Percentiles rank a stretch among this genome's conserved stretches.
phyloP scores from a whole-genome alignment of 2,113 vertebrate species.

The Salvator merianae region DNA sequence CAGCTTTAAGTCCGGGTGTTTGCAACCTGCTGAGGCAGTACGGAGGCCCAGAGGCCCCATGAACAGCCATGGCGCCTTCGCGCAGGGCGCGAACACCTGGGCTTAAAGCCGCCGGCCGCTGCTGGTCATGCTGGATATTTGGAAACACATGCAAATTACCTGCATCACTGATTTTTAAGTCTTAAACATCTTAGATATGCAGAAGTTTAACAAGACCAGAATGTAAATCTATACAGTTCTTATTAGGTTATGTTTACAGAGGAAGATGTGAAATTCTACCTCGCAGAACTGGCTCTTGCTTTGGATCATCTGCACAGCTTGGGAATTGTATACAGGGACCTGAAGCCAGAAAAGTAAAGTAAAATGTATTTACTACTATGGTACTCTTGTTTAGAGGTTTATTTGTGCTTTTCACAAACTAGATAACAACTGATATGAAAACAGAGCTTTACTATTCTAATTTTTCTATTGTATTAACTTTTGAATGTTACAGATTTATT shows the following conservation, averaged over 20 bases:
- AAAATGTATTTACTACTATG: constrained; percentile 71
- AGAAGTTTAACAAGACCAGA: constrained; percentile 80
- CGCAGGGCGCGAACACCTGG: too few species aligned
- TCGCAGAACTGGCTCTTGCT: constrained; percentile 98
- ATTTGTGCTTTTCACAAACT: constrained; percentile 30
- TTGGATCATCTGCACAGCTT: constrained; percentile 97
- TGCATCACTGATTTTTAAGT: constrained; percentile 21
- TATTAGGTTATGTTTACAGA: constrained; percentile 99
- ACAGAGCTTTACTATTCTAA: constrained; percentile 1
- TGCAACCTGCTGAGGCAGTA: too few species aligned
- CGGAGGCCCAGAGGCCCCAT: too few species aligned
- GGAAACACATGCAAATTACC: neutral
- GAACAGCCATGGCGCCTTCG: too few species aligned
- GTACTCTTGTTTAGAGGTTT: constrained; percentile 59
- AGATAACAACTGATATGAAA: constrained; percentile 9
- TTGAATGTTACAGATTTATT: constrained; percentile 12
- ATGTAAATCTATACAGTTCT: constrained; percentile 96
- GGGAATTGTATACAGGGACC: constrained; percentile 99
- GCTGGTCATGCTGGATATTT: neutral
- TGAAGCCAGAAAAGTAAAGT: constrained; percentile 99
- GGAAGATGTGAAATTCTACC: constrained; percentile 99
- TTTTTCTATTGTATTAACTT: constrained; percentile 22
- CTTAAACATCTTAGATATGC: neutral
- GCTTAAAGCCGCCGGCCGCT: too few species aligned
- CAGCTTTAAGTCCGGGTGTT: too few species aligned